phyloP scores from a whole-genome alignment of 2,888 invertebrate genomes.

The Polyommatus iphigenia region DNA sequence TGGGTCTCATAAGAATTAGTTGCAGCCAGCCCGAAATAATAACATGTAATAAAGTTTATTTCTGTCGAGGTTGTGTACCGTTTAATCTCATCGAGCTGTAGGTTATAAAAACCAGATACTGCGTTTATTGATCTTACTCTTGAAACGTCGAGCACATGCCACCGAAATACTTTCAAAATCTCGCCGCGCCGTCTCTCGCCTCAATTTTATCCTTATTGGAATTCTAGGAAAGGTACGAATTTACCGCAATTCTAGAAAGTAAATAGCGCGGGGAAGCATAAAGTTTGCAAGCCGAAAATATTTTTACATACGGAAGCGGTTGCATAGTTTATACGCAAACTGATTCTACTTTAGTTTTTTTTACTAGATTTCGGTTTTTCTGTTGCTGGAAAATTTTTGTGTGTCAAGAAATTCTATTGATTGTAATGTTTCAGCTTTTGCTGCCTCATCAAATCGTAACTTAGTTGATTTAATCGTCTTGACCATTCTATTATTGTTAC shows the following conservation, averaged over 20 bases:
- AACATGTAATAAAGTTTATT: conserved; percentile 17
- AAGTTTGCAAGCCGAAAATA: conserved; percentile 3
- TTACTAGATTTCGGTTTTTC: not conserved
- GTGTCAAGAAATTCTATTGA: not conserved
- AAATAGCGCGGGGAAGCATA: conserved; percentile 2
- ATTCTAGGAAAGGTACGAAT: conserved; percentile 28
- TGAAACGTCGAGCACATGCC: conserved; percentile 3
- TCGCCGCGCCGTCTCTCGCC: not conserved
- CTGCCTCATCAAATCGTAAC: not conserved
- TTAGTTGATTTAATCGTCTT: not conserved
- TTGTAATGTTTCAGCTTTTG: not conserved
- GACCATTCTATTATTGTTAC: not conserved
- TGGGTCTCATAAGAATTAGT: not conserved
- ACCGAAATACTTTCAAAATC: conserved; percentile 28
- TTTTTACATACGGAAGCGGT: not conserved
- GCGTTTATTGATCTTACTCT: conserved; percentile 28
- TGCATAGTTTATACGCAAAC: not conserved
- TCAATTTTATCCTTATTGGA: conserved; percentile 22
- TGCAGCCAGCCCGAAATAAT: conserved; percentile 4
- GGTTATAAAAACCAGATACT: conserved; percentile 30
- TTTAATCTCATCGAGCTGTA: conserved; percentile 18
- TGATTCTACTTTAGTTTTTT: not conserved
- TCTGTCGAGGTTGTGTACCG: conserved; percentile 24
- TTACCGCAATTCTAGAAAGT: conserved; percentile 24
- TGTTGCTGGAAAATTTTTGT: not conserved